Evolutionary conservation across 2,113 vertebrate species (phyloP).

Genomic region (Oryzias melastigma): DNA sequence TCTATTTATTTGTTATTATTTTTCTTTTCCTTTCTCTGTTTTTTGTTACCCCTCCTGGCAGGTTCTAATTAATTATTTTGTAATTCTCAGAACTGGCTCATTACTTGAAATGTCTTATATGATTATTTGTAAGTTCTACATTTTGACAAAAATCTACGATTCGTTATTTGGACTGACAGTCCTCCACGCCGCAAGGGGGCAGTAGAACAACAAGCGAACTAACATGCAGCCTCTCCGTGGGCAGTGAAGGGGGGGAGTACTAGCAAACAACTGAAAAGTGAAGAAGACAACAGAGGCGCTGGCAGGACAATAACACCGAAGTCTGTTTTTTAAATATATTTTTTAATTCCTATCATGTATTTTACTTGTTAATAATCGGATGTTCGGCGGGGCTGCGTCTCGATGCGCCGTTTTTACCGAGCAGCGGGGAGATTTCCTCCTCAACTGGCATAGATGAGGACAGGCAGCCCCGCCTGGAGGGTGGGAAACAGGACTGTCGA

Average conservation of each 20-base stretch:
- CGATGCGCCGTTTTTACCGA: background rate
- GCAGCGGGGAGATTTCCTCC: slow-evolving; percentile 14
- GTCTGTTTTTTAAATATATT: no score
- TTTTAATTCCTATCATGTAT: background rate
- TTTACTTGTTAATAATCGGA: background rate
- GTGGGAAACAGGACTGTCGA: slow-evolving; percentile 17
- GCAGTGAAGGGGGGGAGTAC: background rate
- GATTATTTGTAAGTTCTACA: no score
- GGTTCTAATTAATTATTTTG: no score
- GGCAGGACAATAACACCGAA: background rate
- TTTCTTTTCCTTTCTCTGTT: no score
- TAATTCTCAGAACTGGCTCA: no score
- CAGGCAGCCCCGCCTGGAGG: background rate
- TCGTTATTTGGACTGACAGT: background rate
- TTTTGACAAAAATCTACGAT: no score
- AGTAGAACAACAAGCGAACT: background rate
- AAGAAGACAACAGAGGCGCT: background rate
- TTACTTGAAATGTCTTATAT: no score
- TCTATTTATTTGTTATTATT: no score
- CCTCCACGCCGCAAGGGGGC: slow-evolving; percentile 38
- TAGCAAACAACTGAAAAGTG: slow-evolving; percentile 23
- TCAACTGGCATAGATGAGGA: slow-evolving; percentile 35
- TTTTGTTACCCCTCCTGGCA: no score
- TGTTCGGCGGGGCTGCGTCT: background rate
- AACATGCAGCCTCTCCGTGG: background rate